Base-by-base conservation (phyloP, 1,140 invertebrate genomes). In the Plectrocnemia conspersa region DNA sequence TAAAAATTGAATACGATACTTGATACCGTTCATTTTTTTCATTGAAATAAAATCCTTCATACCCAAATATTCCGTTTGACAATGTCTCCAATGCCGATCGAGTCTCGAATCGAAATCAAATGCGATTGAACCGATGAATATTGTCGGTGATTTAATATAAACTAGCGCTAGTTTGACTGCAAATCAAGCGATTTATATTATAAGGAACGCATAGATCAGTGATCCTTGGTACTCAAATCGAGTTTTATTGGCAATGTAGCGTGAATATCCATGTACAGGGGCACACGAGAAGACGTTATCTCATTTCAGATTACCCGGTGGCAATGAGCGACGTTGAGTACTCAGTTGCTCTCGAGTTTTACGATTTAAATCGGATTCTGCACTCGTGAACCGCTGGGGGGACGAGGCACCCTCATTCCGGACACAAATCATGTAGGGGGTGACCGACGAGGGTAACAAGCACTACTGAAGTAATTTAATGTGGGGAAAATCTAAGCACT, bases 351-450 rank as follows among this genome's bases (percentile, higher is more conserved):
- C 35, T 38, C 35, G 35, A 38, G 35, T 38, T 38, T 38, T 38
- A 38, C 35, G 35, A 38, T 38, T 38, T 38, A 38, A 38, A 38
- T 38, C 35, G 35, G 35, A 38, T 38, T 38, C 35, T 38, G 35
- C 35, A 38, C 35, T 38, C 35, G 35, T 38, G 35, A 38, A 38
- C 35, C 35, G 11, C 7, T n/a, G 27, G n/a, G 27, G 35, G 35
- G 35, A 38, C 5, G 5, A 16, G 5, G 13, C 35, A 5, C 35
- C 35, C 7, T 16, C 35, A 6, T 16, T 16, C 18, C 35, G 7
- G 5, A 38, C 13, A 38, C 35, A 38, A 38, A 38, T 38, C 35
- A 38, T 16, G 35, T 10, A n/a, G 6, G 35, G 15, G 13, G 18
- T 16, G 10, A 7, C 35, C 5, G 35, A 16, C 5, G 35, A 5